Conservation (phyloP, 2,113 vertebrate genomes). For the Erinaceus europaeus region DNA sequence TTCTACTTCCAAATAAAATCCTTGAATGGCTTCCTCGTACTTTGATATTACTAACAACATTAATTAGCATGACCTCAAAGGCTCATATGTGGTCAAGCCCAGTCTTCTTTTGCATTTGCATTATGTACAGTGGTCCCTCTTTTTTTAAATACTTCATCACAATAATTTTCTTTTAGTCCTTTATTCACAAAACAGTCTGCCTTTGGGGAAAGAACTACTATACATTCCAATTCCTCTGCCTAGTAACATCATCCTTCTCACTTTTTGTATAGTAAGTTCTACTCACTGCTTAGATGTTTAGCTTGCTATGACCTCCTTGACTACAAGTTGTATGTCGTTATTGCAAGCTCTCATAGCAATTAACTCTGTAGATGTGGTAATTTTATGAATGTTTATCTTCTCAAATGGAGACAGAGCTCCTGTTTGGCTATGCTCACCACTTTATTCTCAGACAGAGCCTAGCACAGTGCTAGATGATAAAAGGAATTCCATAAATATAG, state of each 20-base stretch:
- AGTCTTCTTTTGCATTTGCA: conserved; percentile 12
- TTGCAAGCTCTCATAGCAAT: background rate
- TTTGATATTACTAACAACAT: background rate
- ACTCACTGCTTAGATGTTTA: background rate
- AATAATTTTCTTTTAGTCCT: background rate
- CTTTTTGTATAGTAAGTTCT: background rate
- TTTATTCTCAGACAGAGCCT: background rate
- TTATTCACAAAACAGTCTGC: no score
- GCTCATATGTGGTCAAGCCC: background rate
- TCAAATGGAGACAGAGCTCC: background rate
- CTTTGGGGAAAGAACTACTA: background rate
- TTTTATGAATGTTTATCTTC: background rate
- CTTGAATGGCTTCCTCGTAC: background rate
- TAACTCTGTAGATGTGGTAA: background rate
- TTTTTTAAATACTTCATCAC: background rate
- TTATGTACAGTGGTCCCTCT: background rate
- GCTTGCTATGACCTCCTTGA: background rate
- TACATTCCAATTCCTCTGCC: background rate
- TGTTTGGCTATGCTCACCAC: background rate
- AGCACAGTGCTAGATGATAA: background rate
- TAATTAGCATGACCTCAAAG: background rate
- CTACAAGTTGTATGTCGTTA: background rate
- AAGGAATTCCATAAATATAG: background rate
- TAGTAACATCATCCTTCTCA: background rate
- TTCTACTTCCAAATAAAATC: background rate